Conservation (phyloP, 1,140 invertebrate species). For the Apis dorsata region DNA sequence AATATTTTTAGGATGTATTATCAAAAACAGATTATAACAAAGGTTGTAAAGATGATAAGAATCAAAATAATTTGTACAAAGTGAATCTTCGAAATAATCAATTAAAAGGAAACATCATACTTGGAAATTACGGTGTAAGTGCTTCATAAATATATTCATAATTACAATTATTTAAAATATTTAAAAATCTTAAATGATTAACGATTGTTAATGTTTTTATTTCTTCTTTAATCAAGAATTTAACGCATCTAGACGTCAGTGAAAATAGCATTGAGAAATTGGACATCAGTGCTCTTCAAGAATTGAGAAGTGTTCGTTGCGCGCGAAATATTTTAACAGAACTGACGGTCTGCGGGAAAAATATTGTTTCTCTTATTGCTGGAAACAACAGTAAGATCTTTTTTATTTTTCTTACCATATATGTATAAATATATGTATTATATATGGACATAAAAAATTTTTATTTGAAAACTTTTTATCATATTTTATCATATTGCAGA, state of each 20-base stretch:
- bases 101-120: constrained; percentile 89
- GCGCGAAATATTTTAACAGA: constrained; percentile 86
- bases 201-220: constrained; percentile 25
- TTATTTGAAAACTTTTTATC: background rate
- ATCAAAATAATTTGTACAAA: constrained; percentile 82
- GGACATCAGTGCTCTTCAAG: constrained; percentile 85
- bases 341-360: constrained; percentile 85
- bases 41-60: constrained; percentile 72
- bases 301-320: constrained; percentile 86
- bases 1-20: constrained; percentile 71
- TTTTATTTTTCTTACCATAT: background rate
- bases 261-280: constrained; percentile 88
- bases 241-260: constrained; percentile 88
- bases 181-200: background rate
- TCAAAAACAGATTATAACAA: constrained; percentile 72
- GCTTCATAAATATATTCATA: background rate
- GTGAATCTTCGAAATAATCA: constrained; percentile 88
- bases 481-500: constrained; percentile 76
- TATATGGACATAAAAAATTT: background rate
- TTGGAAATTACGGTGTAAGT: constrained; percentile 91
- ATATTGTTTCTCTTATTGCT: constrained; percentile 85
- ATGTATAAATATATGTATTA: no score
- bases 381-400: constrained; percentile 86
- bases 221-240: constrained; percentile 78
- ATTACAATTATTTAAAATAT: background rate